A percentile compares a stretch with the other conserved stretches of the same genome.
phyloP scores from a whole-genome alignment of 2,888 invertebrate species.

The Onchidella celtica region DNA sequence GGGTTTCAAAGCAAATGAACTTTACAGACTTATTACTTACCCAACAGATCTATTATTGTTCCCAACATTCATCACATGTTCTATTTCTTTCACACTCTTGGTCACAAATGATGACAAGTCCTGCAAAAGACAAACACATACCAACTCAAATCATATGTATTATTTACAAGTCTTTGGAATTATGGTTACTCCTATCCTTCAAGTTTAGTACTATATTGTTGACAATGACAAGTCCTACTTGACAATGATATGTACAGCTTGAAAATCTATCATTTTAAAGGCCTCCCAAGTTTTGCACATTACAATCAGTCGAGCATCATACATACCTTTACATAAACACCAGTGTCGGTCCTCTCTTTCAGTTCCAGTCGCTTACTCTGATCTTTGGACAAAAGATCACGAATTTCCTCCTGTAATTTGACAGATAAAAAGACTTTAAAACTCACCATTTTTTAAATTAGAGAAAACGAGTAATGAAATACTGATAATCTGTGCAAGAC shows the following conservation, averaged over 20 bases:
- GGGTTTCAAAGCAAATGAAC: too few relatives aligned
- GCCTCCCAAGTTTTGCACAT: too few relatives aligned
- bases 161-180: not conserved
- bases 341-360: conserved; percentile 89
- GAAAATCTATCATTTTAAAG: too few relatives aligned
- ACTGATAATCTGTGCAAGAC: too few relatives aligned
- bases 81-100: conserved; percentile 95
- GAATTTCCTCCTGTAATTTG: conserved; percentile 82
- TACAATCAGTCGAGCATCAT: too few relatives aligned
- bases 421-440: not conserved
- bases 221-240: too few relatives aligned
- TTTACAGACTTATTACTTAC: conserved; percentile 79
- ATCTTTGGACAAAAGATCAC: conserved; percentile 87
- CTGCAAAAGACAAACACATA: conserved; percentile 59
- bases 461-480: not conserved
- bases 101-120: conserved; percentile 96
- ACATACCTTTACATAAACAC: conserved; percentile 93
- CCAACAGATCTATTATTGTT: conserved; percentile 96
- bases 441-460: not conserved
- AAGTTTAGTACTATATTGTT: too few relatives aligned
- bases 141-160: not conserved
- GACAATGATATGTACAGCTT: too few relatives aligned
- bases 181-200: too few relatives aligned
- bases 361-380: conserved; percentile 87
- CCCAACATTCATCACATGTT: conserved; percentile 94